Conservation (phyloP, 2,113 vertebrate genomes). For the Vidua macroura region DNA sequence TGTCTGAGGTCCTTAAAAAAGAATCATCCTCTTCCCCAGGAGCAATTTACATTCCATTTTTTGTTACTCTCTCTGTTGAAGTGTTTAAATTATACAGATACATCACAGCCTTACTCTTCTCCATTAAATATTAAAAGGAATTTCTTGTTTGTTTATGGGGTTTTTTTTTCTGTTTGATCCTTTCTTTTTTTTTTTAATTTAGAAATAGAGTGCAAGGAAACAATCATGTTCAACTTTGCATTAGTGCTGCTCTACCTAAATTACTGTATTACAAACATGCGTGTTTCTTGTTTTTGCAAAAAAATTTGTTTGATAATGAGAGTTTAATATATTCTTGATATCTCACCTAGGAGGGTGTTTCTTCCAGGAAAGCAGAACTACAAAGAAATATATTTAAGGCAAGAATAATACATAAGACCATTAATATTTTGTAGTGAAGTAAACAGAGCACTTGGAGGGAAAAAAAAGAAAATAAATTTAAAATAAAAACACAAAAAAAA, state of each 20-base stretch:
- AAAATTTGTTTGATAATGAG: not conserved
- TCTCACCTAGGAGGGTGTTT: not conserved
- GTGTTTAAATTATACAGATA: constrained; percentile 10
- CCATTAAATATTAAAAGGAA: constrained; percentile 20
- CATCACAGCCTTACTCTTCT: not conserved
- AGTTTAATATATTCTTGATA: not conserved
- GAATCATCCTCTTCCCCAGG: not conserved
- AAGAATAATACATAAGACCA: not conserved
- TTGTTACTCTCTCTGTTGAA: not conserved
- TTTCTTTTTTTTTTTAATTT: not conserved
- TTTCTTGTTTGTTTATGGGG: not conserved
- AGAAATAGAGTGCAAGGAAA: not conserved
- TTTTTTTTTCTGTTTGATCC: not conserved
- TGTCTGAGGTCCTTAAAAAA: not conserved
- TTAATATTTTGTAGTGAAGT: not conserved
- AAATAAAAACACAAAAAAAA: not conserved
- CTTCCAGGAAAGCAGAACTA: not conserved
- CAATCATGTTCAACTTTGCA: not conserved
- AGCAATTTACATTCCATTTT: not conserved
- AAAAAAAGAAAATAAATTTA: rapidly evolving
- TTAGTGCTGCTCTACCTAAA: not conserved
- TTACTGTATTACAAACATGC: not conserved
- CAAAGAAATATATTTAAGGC: not conserved
- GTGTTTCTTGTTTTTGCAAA: not conserved
- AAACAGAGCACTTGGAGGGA: not conserved